Percentiles rank a stretch among this genome's conserved stretches.
phyloP scores from a whole-genome alignment of 2,888 invertebrate species.

The Parelbella ahira region DNA sequence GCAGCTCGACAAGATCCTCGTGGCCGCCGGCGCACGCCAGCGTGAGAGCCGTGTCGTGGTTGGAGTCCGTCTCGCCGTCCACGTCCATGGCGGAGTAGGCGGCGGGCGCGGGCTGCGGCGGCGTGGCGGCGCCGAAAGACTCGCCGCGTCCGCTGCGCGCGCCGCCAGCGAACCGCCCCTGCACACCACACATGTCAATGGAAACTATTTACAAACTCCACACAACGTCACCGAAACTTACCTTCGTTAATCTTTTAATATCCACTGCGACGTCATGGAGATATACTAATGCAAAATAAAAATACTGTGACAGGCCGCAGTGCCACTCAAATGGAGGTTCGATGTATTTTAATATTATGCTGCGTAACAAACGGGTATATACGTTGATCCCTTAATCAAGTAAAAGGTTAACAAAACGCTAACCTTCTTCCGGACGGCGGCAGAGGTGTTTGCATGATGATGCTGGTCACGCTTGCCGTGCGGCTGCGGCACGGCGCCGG shows the following conservation, averaged over 20 bases:
- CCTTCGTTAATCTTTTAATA: no score
- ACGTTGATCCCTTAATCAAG: no score
- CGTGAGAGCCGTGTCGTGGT: slow-evolving; percentile 98
- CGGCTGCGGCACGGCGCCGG: slow-evolving; percentile 42
- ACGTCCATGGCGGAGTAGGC: slow-evolving; percentile 92
- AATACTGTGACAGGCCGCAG: no score
- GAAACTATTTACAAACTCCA: slow-evolving; percentile 17
- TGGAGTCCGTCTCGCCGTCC: slow-evolving; percentile 98
- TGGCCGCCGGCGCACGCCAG: slow-evolving; percentile 98
- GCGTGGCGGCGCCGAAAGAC: slow-evolving; percentile 46
- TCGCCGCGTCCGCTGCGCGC: slow-evolving; percentile 41
- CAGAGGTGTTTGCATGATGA: slow-evolving; percentile 48
- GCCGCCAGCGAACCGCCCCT: slow-evolving; percentile 56
- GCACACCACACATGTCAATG: slow-evolving; percentile 4
- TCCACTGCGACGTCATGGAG: no score
- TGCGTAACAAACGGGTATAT: background rate
- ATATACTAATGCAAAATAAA: no score
- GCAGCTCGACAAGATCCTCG: slow-evolving; percentile 95
- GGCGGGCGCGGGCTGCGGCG: slow-evolving; percentile 68
- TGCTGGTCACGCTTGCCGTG: slow-evolving; percentile 64
- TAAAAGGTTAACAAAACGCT: no score
- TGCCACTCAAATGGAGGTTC: no score
- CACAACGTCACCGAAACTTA: no score
- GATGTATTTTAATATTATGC: no score
- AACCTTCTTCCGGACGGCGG: slow-evolving; percentile 67